Evolutionary conservation across 53 echinoderm and acorn worm species (phyloP).

Genomic region (Zoroaster sp.): DNA sequence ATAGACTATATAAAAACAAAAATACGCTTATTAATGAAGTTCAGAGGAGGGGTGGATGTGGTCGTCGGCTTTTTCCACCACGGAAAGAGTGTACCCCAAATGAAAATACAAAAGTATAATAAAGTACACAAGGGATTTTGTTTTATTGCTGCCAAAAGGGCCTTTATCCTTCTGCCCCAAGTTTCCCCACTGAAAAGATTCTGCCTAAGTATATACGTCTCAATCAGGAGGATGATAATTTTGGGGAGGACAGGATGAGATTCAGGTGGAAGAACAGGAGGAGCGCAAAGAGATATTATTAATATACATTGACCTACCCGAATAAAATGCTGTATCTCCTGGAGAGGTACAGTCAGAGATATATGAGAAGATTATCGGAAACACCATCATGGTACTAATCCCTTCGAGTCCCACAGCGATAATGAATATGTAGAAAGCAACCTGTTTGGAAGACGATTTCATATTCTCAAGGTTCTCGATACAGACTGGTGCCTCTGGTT

Average conservation of each 20-base stretch:
- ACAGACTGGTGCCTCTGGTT: not conserved
- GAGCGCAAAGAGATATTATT: not conserved
- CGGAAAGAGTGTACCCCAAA: too few species aligned
- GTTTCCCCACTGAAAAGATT: not conserved
- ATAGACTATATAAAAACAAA: not conserved
- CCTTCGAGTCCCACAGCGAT: not conserved
- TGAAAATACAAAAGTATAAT: too few species aligned
- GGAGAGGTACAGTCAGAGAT: not conserved
- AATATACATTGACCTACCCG: not conserved
- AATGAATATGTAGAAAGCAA: not conserved
- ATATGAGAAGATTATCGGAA: not conserved
- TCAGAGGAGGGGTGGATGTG: not conserved
- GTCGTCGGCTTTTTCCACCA: not conserved
- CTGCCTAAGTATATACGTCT: too few species aligned
- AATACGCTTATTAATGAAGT: not conserved
- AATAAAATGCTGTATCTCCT: not conserved
- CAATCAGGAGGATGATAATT: not conserved
- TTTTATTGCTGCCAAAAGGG: not conserved
- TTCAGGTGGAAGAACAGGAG: too few species aligned
- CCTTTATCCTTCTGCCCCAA: not conserved
- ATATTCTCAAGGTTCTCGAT: not conserved
- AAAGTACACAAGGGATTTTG: too few species aligned
- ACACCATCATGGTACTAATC: not conserved
- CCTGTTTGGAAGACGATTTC: not conserved
- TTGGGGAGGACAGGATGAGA: not conserved